A percentile compares a stretch with the other conserved stretches of the same genome.
These are phyloP conservation scores for Heliocidaris erythrogramma DNA, from an alignment of 35 echinoderm and acorn worm genomes.

Conservation along the genomic window DNA sequence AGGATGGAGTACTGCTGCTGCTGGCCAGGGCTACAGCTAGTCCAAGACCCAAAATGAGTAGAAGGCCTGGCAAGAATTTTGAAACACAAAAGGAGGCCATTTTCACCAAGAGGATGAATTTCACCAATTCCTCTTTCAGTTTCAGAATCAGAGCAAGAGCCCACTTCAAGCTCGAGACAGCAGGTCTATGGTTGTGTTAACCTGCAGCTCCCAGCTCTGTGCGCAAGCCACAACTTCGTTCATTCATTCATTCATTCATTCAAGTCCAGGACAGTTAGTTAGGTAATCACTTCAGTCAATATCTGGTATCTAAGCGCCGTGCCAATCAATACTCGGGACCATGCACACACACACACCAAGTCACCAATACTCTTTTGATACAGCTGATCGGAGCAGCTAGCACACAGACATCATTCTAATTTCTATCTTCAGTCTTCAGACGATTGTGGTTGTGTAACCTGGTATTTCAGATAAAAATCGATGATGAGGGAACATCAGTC, in stretches of 20 bases:
- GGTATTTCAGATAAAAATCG: no score
- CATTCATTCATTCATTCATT: neutral
- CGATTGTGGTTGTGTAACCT: no score
- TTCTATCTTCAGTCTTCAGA: no score
- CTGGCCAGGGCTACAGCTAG: neutral
- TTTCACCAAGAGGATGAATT: neutral
- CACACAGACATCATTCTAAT: no score
- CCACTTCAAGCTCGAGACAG: neutral
- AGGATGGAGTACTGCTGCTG: neutral
- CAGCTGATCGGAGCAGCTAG: no score
- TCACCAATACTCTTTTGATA: no score
- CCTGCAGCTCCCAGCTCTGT: neutral
- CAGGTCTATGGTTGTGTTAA: neutral
- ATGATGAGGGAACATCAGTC: no score
- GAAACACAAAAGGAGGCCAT: slow-evolving; percentile 33
- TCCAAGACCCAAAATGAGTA: slow-evolving; percentile 16
- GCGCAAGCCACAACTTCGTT: neutral
- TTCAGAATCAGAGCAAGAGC: neutral
- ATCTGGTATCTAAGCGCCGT: neutral
- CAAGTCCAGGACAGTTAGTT: neutral
- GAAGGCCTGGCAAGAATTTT: neutral
- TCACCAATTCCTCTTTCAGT: neutral
- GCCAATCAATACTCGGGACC: neutral
- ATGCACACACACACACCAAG: no score
- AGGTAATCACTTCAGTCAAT: neutral